Percentiles rank a stretch among this genome's conserved stretches.
phyloP scores from a whole-genome alignment of 2,797 vertebrate species.

The Phrynocephalus vlangalii region DNA sequence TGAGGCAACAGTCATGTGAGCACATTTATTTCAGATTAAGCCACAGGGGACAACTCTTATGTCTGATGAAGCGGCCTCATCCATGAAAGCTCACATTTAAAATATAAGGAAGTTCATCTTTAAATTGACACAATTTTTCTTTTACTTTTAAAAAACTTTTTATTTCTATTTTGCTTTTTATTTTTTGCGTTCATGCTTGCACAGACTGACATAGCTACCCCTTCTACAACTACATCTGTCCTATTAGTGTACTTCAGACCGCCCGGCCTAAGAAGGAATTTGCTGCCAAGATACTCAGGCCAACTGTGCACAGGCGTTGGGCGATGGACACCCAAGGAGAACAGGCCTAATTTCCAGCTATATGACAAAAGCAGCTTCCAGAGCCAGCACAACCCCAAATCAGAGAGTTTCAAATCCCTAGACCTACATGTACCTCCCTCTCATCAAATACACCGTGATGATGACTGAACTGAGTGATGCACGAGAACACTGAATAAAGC shows the following conservation, averaged over 20 bases:
- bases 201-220: neutral
- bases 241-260: neutral
- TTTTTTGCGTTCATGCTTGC: neutral
- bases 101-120: too few species aligned
- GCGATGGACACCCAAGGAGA: slow-evolving; percentile 14
- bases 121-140: too few species aligned
- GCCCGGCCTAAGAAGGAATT: neutral
- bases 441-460: neutral
- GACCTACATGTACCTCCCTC: too few species aligned
- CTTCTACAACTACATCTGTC: neutral
- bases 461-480: neutral
- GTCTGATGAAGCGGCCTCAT: too few species aligned
- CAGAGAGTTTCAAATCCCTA: neutral
- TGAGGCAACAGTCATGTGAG: neutral
- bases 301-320: slow-evolving; percentile 3
- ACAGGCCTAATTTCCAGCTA: neutral
- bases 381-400: neutral
- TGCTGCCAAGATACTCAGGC: neutral
- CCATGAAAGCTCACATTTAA: too few species aligned
- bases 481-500: neutral
- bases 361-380: neutral
- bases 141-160: too few species aligned
- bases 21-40: neutral
- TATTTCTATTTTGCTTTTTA: too few species aligned
- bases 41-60: neutral